Base-by-base conservation (phyloP, 1,140 invertebrate genomes). In the Drosophila orosa region DNA sequence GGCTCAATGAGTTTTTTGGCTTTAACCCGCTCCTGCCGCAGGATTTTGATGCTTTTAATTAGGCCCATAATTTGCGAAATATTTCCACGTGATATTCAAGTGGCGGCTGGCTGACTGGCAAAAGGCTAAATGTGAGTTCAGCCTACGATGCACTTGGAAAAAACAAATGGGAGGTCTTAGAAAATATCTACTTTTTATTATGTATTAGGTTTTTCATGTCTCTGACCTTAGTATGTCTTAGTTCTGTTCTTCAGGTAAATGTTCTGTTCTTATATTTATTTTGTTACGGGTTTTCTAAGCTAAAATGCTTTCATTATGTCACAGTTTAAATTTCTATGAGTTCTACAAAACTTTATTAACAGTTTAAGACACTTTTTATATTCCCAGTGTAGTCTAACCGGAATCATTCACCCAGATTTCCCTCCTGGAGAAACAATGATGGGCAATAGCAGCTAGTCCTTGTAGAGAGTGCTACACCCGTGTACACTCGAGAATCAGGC, bases 51-150 rank as follows among this genome's bases (percentile, higher is more conserved):
- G 54, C 58, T 89, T 82, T 87, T 89, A 87, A 87, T 87, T 87
- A 87, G 84, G 80, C 84, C 69, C 84, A 81, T 87, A 87, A 86
- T 87, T 87, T 89, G 69, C 67, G 80, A 87, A 89, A 89, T 85
- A 89, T 72, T 84, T 87, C 48, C 65, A 77, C 77, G 79, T 86
- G 83, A 78, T 77, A 31, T 65, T 84, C 63, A 71, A 87, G 84
- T 87, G 84, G 52, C 29, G 27, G 60, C 35, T 9, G 27, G 60
- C 25, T 9, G 40, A 29, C 31, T 56, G 68, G 73, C 84, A 89
- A 86, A 86, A 76, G 82, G 63, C 82, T 84, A 86, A 85, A 78
- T 39, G 29, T 48, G 65, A 33, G 65, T 27, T 22, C 12, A 71
- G 33, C 5, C 33, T 27, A 31, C 13, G 33, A 27, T 19, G 27